phyloP scores from a whole-genome alignment of 2,797 vertebrate genomes.

The Myotis myotis region DNA sequence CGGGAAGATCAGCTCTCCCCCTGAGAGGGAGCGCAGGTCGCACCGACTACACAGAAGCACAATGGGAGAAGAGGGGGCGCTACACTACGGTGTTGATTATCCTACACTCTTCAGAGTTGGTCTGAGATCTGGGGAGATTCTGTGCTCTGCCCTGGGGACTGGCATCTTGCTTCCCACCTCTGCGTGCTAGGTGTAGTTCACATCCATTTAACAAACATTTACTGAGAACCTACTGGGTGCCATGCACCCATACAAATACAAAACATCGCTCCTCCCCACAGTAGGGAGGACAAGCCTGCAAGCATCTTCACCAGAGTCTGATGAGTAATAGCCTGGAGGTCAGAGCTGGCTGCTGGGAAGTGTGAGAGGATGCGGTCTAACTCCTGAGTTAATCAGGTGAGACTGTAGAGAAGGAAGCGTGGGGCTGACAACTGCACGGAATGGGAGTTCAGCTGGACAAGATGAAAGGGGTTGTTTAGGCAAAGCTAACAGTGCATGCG shows the following conservation, averaged over 20 bases:
- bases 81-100: neutral
- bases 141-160: neutral
- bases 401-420: neutral
- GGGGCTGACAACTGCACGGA: neutral
- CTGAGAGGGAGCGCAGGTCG: neutral
- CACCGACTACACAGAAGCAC: neutral
- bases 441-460: neutral
- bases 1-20: neutral
- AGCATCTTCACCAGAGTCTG: neutral
- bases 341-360: neutral
- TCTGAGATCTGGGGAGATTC: neutral
- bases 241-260: neutral
- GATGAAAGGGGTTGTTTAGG: neutral
- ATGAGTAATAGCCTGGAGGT: neutral
- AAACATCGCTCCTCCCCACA: neutral
- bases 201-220: neutral
- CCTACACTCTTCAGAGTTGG: neutral
- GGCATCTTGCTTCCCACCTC: neutral
- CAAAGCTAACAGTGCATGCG: neutral
- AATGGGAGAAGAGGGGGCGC: neutral
- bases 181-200: neutral
- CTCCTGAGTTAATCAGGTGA: neutral
- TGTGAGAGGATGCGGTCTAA: neutral
- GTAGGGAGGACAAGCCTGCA: neutral
- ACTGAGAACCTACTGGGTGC: neutral